Percentiles rank a stretch among this genome's conserved stretches.
These are phyloP conservation scores for Aphaenogaster floridana DNA, from an alignment of 1,140 invertebrate species.

Conservation along the genomic window DNA sequence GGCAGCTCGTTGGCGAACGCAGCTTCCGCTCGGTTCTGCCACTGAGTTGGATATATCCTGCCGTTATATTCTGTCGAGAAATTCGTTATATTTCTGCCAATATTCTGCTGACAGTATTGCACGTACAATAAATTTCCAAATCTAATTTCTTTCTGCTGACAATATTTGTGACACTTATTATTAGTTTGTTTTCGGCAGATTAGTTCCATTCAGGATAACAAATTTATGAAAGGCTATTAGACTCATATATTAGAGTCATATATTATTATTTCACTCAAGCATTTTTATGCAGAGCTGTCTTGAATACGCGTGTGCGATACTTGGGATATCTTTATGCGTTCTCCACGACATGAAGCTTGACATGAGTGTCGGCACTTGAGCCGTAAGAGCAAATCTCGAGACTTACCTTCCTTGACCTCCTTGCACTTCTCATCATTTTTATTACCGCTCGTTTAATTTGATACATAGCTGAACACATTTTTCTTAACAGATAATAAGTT, in stretches of 20 bases:
- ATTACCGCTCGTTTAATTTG: slow-evolving; percentile 29
- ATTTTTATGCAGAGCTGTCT: slow-evolving; percentile 17
- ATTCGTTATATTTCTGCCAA: background rate
- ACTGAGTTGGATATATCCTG: background rate
- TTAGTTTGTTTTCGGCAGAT: background rate
- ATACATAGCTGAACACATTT: background rate
- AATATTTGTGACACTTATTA: background rate
- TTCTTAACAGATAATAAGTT: background rate
- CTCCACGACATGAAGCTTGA: slow-evolving; percentile 39
- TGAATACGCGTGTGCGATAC: slow-evolving; percentile 5
- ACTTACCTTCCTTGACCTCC: slow-evolving; percentile 38
- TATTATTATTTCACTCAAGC: background rate
- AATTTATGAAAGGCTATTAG: slow-evolving; percentile 1
- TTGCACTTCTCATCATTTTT: slow-evolving; percentile 40
- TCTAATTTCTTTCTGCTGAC: background rate
- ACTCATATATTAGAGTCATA: no score
- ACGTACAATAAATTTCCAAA: background rate
- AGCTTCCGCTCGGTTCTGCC: background rate
- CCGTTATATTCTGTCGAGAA: background rate
- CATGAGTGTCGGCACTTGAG: slow-evolving; percentile 51
- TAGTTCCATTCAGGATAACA: background rate
- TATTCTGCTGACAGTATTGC: background rate
- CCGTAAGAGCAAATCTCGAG: slow-evolving; percentile 39
- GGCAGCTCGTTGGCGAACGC: background rate
- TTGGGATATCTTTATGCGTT: slow-evolving; percentile 24